phyloP scores from a whole-genome alignment of 2,113 vertebrate species.

The Takifugu flavidus region DNA sequence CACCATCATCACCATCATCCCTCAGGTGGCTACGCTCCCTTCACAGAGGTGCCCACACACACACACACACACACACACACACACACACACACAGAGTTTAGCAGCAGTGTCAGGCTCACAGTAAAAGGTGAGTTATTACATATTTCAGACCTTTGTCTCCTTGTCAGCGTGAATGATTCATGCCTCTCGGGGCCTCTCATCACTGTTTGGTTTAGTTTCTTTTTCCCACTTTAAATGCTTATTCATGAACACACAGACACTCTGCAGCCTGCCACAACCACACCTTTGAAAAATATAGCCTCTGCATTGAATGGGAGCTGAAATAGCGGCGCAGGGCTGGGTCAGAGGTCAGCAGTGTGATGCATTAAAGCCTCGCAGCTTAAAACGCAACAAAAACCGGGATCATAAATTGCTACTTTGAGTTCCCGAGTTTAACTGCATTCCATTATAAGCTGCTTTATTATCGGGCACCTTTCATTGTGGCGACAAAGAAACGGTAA shows the following conservation, averaged over 20 bases:
- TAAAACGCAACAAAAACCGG: neutral
- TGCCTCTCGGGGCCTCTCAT: constrained; percentile 39
- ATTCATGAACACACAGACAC: constrained; percentile 25
- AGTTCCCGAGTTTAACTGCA: neutral
- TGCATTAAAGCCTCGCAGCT: neutral
- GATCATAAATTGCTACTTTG: neutral
- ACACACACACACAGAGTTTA: constrained; percentile 37
- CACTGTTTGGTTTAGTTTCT: constrained; percentile 13
- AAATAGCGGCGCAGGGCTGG: too few species aligned
- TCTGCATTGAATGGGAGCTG: neutral
- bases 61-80: constrained; percentile 20
- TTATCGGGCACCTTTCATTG: neutral
- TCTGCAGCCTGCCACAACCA: constrained; percentile 4
- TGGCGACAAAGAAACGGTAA: too few species aligned
- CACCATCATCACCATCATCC: constrained; percentile 31
- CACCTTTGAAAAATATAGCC: constrained; percentile 1
- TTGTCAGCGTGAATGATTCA: constrained; percentile 64
- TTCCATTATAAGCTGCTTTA: neutral
- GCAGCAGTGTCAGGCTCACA: constrained; percentile 46
- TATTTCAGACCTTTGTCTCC: constrained; percentile 64
- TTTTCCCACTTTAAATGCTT: constrained; percentile 38
- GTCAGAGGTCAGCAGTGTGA: too few species aligned
- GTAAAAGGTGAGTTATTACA: constrained; percentile 60
- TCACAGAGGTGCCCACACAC: neutral
- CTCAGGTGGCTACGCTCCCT: constrained; percentile 12